A percentile compares a stretch with the other conserved stretches of the same genome.
phyloP scores from a whole-genome alignment of 92 coral and sea anemone genomes.

The Epizoanthus rinbou region DNA sequence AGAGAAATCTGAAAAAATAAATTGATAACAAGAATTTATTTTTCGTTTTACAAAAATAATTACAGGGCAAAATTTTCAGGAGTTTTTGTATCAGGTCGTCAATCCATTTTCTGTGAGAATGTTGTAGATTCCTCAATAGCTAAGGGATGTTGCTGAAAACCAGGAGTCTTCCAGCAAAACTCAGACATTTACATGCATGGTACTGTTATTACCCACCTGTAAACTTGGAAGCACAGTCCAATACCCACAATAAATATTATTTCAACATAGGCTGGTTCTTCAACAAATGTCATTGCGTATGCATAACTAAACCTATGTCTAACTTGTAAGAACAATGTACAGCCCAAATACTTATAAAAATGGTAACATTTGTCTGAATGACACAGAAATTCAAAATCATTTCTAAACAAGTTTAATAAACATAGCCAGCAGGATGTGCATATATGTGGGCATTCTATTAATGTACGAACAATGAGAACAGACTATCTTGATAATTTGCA shows the following conservation, averaged over 20 bases:
- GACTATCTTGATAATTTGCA: too few species aligned
- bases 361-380: not conserved
- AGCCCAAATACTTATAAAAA: not conserved
- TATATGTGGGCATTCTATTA: not conserved
- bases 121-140: too few species aligned
- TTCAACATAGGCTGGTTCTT: not conserved
- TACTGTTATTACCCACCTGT: not conserved
- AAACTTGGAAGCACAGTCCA: too few species aligned
- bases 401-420: slow-evolving; percentile 19
- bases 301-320: not conserved
- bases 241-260: too few species aligned
- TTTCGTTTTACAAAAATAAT: too few species aligned
- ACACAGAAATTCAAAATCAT: not conserved
- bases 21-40: too few species aligned
- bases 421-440: not conserved
- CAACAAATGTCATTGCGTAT: not conserved
- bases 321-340: not conserved
- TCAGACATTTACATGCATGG: not conserved
- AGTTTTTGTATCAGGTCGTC: too few species aligned
- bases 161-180: not conserved
- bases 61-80: too few species aligned
- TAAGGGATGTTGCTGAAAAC: not conserved
- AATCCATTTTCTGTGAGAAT: too few species aligned
- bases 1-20: too few species aligned
- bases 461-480: not conserved